Evolutionary conservation across 2,797 vertebrate genomes (phyloP).

Genomic region (Sphenodon punctatus): DNA sequence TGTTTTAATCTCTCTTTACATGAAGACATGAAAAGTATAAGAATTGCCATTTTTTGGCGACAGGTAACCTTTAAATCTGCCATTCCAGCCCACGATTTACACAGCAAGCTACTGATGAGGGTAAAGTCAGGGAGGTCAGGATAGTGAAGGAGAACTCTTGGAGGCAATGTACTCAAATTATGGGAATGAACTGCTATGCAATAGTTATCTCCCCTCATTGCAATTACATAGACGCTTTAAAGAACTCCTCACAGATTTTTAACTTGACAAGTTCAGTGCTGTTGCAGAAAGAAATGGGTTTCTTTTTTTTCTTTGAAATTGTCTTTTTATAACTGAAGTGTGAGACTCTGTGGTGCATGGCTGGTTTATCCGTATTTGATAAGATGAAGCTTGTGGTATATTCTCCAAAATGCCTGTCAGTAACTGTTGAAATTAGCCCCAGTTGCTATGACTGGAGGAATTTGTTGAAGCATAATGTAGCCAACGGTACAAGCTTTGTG

Average conservation of each 20-base stretch:
- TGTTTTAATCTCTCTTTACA: constrained; percentile 22
- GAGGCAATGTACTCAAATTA: constrained; percentile 1
- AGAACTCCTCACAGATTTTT: constrained; percentile 4
- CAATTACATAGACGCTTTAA: constrained; percentile 13
- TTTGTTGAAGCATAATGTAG: neutral
- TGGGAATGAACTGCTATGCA: constrained; percentile 1
- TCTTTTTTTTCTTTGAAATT: neutral
- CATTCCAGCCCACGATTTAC: constrained; percentile 40
- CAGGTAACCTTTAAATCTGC: constrained; percentile 60
- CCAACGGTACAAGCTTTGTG: too few relatives aligned
- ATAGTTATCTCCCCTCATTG: constrained; percentile 1
- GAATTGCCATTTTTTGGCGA: neutral
- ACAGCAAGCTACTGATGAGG: neutral
- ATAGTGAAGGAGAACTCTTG: constrained; percentile 12
- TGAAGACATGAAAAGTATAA: constrained; percentile 22
- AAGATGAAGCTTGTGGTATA: neutral
- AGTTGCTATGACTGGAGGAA: neutral
- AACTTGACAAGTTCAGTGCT: constrained; percentile 1
- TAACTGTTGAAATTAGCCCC: neutral
- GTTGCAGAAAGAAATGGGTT: neutral
- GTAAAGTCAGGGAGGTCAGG: constrained; percentile 11
- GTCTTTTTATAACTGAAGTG: neutral
- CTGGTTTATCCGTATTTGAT: neutral
- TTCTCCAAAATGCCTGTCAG: neutral
- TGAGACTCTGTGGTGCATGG: neutral